phyloP scores from a whole-genome alignment of 35 echinoderm and acorn worm genomes.

The Holothuria glaberrima region DNA sequence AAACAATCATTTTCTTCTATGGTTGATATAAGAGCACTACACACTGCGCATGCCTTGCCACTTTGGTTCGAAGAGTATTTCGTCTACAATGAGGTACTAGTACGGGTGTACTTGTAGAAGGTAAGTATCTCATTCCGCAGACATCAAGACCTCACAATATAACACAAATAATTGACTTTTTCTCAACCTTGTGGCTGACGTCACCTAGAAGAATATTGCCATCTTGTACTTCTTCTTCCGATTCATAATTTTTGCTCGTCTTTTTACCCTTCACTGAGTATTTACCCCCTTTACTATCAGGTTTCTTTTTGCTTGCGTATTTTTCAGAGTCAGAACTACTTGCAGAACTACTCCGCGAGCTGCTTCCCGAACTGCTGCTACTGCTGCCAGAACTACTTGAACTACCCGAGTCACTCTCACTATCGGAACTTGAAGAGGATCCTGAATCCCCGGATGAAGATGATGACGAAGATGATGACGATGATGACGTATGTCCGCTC shows the following conservation, averaged over 20 bases:
- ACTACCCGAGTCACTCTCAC: not conserved
- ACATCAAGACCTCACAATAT: not conserved
- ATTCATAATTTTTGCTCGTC: not conserved
- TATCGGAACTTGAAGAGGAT: not conserved
- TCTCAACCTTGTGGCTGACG: not conserved
- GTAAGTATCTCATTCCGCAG: no score
- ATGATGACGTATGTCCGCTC: not conserved
- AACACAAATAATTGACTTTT: constrained; percentile 14
- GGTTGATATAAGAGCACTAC: no score
- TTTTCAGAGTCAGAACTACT: constrained; percentile 7
- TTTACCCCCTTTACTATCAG: not conserved
- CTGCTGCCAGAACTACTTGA: not conserved
- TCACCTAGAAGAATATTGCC: constrained; percentile 12
- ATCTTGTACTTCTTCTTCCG: constrained; percentile 16
- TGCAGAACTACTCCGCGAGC: not conserved
- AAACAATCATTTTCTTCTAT: no score
- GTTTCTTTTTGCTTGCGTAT: not conserved
- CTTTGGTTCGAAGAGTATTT: no score
- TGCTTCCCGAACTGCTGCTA: constrained; percentile 1
- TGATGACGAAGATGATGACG: not conserved
- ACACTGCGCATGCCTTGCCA: no score
- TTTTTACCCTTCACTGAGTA: constrained; percentile 9
- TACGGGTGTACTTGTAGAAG: no score
- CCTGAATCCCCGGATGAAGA: not conserved
- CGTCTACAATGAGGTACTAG: no score